Base-by-base conservation (phyloP, 2,797 vertebrate species). In the Falco rusticolus region DNA sequence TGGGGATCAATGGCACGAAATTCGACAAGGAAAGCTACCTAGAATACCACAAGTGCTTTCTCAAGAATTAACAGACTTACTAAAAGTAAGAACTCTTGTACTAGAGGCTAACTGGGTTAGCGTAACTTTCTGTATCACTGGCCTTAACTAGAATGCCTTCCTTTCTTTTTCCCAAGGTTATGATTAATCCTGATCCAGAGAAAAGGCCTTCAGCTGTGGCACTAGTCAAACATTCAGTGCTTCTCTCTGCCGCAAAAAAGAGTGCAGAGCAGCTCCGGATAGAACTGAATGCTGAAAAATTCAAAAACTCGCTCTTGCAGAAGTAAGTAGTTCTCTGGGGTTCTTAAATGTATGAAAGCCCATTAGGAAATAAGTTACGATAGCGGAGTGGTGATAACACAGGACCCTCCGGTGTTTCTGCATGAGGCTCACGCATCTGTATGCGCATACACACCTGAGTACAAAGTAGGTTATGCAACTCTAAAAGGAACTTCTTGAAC, bases 1-100 rank as follows among this genome's bases (percentile, higher is more conserved):
- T 9, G 99, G 99, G 34, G 99, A 99, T 88, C 99, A 99, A 9
- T 99, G 99, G 99, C 99, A 99, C 51, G 99, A 99, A 95, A 99
- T 99, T 92, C 97, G 99, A 72, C 98, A 98, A 91, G 99, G 99
- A 28, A 99, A 98, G 89, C 98, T 99, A 34, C 99, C 99, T 9
- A 97, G 98, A 86, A 98, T 99, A 91, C 99, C 99, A 6, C 99
- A 99, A 97, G 98, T 99, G 89, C 98, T 99, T 78, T 99, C 99
- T 50, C 98, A 98, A 78, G 99, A 99, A 84, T 98, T 99, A 54
- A 89, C 99, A 70, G 98, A 98, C 75, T 98, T 99, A 41, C 96
- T 99, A 21, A 99, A 99, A 98, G 99, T 99, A 97, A 98, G 97
- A 84, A 37, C 43, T 95, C 28, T 28, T 47, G 16, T 76, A 72